Conservation (phyloP, 1,140 invertebrate genomes). For the Achatina immaculata region DNA sequence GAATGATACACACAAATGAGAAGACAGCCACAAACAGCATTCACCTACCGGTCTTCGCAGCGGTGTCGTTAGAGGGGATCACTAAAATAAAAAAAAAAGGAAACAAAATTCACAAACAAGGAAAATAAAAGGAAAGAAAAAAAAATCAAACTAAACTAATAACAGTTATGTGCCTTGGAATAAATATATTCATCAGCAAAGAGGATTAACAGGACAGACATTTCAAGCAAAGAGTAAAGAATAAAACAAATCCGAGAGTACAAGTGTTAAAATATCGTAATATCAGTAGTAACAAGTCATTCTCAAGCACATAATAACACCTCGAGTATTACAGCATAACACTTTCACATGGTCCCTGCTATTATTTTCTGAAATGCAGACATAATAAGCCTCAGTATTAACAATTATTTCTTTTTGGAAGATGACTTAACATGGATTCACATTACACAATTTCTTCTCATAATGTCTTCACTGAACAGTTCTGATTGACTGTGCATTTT, state of each 20-base stretch:
- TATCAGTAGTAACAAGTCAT: too few relatives aligned
- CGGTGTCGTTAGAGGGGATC: constrained; percentile 36
- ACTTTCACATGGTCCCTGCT: too few relatives aligned
- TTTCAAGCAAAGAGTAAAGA: constrained; percentile 17
- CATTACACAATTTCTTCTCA: too few relatives aligned
- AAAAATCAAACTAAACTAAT: constrained; percentile 21
- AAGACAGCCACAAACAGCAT: constrained; percentile 16
- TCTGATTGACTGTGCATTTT: too few relatives aligned
- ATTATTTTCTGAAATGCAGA: too few relatives aligned
- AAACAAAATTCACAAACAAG: constrained; percentile 31
- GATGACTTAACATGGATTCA: too few relatives aligned
- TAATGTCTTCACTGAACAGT: too few relatives aligned
- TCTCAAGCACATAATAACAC: too few relatives aligned
- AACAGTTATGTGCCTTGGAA: constrained; percentile 17
- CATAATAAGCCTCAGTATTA: too few relatives aligned
- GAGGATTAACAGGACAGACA: not conserved
- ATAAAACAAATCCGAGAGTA: not conserved
- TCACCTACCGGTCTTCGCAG: constrained; percentile 35
- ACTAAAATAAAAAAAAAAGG: constrained; percentile 32
- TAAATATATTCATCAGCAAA: not conserved
- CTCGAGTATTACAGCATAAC: too few relatives aligned
- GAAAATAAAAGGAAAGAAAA: not conserved
- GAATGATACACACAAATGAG: not conserved
- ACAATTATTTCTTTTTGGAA: too few relatives aligned
- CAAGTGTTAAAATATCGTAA: too few relatives aligned